Evolutionary conservation across 2,113 vertebrate genomes (phyloP).

Genomic region (Cygnus buccinator): DNA sequence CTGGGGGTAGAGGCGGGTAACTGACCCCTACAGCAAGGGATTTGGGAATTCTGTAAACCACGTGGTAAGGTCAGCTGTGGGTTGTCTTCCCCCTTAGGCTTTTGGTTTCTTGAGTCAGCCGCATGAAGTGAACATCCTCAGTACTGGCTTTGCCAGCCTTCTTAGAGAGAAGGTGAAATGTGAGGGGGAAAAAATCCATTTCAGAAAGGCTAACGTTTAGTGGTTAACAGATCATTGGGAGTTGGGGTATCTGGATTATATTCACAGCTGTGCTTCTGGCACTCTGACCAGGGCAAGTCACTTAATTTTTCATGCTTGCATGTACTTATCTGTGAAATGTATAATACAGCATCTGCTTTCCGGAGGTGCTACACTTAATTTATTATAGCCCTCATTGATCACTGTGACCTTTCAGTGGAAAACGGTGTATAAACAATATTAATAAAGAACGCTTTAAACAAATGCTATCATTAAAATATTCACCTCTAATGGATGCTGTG

Average conservation of each 20-base stretch:
- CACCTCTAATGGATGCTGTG: not conserved
- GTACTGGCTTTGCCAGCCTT: not conserved
- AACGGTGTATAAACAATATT: not conserved
- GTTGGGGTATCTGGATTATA: slow-evolving; percentile 16
- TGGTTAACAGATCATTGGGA: slow-evolving; percentile 34
- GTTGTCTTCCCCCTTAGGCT: not conserved
- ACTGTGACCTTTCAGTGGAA: not conserved
- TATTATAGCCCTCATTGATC: not conserved
- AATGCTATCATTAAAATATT: not conserved
- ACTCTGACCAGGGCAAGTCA: slow-evolving; percentile 32
- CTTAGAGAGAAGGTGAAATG: not conserved
- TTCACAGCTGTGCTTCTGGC: slow-evolving; percentile 65
- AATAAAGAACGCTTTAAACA: not conserved
- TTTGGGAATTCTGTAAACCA: not conserved
- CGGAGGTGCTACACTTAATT: slow-evolving; percentile 23
- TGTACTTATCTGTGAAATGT: slow-evolving; percentile 47
- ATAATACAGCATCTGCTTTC: slow-evolving; percentile 40
- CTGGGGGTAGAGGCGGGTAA: not conserved
- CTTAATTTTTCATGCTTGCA: slow-evolving; percentile 56
- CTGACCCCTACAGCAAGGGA: not conserved
- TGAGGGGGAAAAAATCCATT: not conserved
- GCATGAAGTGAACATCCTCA: not conserved
- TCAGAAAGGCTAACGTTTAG: not conserved
- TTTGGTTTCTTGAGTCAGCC: not conserved
- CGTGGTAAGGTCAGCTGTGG: not conserved